Base-by-base conservation (phyloP, 2,797 vertebrate species). In the Melopsittacus undulatus region DNA sequence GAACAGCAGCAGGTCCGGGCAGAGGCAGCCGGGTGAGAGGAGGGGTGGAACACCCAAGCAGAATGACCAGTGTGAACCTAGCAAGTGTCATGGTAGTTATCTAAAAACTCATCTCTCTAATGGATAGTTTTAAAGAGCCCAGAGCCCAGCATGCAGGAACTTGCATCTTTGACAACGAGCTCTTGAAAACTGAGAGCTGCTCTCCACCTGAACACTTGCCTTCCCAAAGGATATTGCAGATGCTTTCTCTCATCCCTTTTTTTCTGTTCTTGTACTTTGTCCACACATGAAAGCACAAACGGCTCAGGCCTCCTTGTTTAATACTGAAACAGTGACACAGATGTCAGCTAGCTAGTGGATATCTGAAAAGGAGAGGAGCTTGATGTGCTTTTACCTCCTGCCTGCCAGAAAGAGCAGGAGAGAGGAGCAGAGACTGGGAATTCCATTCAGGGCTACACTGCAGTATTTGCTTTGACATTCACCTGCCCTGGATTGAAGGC, bases 91-190 rank as follows among this genome's bases (percentile, higher is more conserved):
- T 32, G 40, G 29, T 45, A 80, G 43, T 93, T 95, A 97, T 94
- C 95, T 97, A 68, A 74, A 92, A 92, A 66, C 79, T 30, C 7
- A 96, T 96, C 95, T 95, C 86, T 51, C 90, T 95, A 95, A 94
- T 96, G 95, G 89, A 69, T 64, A 63, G 61, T 56, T 83, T 59
- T 67, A 82, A 93, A 90, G 81, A 90, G 45, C 72, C 68, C 64
- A 83, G 72, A 94, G 90, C 78, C 79, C 81, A 72, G 64, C 95
- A 10, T 85, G 96, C 75, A 89, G 86, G 45, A 83, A 85, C 96
- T 94, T 95, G 95, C 42, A 57, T 36, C 56, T 93, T 46, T 87
- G 88, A 94, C 94, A 93, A 40, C 20, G 40, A 56, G n/a, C 32
- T 79, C 90, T 49, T 90, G 87, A 83, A 84, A 95, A 42, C 61